Evolutionary conservation across 2,888 invertebrate species (phyloP).

Genomic region (Agonum fuliginosum): DNA sequence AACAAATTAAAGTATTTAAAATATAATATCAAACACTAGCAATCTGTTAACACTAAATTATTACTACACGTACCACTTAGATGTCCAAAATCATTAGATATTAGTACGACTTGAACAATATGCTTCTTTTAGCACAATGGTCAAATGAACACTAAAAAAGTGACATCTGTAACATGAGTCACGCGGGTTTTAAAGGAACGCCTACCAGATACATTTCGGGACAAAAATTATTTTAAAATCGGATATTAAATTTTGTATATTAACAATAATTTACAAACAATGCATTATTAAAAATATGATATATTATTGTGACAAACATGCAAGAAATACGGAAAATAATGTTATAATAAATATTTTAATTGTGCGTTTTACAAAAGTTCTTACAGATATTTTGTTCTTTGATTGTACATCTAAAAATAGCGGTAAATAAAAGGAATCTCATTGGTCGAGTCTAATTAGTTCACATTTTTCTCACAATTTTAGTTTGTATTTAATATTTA

Average conservation of each 20-base stretch:
- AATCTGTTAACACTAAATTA: slow-evolving; percentile 49
- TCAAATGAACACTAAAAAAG: slow-evolving; percentile 2
- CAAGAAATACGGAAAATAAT: too few relatives aligned
- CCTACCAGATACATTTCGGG: too few relatives aligned
- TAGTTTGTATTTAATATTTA: not conserved
- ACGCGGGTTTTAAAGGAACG: too few relatives aligned
- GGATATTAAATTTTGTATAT: too few relatives aligned
- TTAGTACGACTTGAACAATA: slow-evolving; percentile 27
- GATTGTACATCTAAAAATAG: not conserved
- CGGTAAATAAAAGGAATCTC: not conserved
- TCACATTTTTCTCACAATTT: not conserved
- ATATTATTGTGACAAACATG: too few relatives aligned
- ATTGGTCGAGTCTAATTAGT: not conserved
- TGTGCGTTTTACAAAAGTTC: not conserved
- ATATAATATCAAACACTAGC: slow-evolving; percentile 51
- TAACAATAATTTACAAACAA: too few relatives aligned
- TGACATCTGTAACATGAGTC: slow-evolving; percentile 34
- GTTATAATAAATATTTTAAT: too few relatives aligned
- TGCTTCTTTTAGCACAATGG: slow-evolving; percentile 26
- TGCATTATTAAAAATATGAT: too few relatives aligned
- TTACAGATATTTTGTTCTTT: not conserved
- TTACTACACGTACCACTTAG: slow-evolving; percentile 50
- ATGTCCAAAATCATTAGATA: slow-evolving; percentile 34
- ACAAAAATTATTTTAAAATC: too few relatives aligned
- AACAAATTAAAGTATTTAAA: slow-evolving; percentile 52